Conservation (phyloP, 2,888 invertebrate genomes). For the Glaucopsyche alexis region DNA sequence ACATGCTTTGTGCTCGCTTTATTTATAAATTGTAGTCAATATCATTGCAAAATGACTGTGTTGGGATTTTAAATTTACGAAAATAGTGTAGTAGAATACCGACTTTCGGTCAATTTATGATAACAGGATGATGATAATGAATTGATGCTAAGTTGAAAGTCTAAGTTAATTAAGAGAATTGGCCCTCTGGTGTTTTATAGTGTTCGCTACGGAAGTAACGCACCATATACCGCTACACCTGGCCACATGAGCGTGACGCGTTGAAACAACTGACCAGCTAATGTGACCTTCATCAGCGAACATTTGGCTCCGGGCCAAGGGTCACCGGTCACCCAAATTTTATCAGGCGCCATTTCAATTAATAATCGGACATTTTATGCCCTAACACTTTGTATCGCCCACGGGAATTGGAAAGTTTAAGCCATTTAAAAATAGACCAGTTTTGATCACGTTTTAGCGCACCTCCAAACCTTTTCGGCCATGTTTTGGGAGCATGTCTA, state of each 20-base stretch:
- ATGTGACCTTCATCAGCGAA: conserved; percentile 16
- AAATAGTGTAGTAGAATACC: too few species aligned
- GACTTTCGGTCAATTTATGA: too few species aligned
- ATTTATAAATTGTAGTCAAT: too few species aligned
- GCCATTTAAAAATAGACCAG: neutral
- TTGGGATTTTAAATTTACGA: too few species aligned
- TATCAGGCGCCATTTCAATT: conserved; percentile 38
- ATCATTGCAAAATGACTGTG: too few species aligned
- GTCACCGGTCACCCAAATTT: conserved; percentile 39
- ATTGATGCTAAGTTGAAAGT: too few species aligned
- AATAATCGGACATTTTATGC: conserved; percentile 35
- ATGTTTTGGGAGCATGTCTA: too few species aligned
- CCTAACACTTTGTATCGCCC: conserved; percentile 27
- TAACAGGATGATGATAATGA: too few species aligned
- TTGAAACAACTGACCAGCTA: conserved; percentile 5
- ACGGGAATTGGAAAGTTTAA: neutral
- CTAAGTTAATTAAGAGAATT: too few species aligned
- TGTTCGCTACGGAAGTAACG: neutral
- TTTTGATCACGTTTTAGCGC: neutral
- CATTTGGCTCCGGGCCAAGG: conserved; percentile 38
- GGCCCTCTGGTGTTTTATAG: neutral
- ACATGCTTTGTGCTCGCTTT: too few species aligned
- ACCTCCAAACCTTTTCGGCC: too few species aligned
- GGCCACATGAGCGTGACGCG: neutral
- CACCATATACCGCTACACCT: conserved; percentile 7